Evolutionary conservation across 1,140 invertebrate genomes (phyloP), one percentile per base, ranked within the genome.

Genomic region (Drosophila sucinea): DNA sequence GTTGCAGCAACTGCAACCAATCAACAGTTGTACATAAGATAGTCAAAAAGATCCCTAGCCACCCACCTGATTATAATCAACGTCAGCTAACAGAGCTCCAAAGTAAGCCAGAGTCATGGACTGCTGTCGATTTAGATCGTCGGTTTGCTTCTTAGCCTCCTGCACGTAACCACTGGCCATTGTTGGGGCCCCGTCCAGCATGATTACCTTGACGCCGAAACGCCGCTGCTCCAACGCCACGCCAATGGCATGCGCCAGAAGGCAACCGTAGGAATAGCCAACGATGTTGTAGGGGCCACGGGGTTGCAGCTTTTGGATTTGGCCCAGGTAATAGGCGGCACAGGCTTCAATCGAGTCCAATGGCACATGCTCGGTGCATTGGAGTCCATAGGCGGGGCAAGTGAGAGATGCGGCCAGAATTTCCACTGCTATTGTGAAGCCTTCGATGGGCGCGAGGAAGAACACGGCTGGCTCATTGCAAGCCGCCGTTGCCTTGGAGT

Each of bases 241-340:
- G 1, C 96, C 96, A 95, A 99, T 99, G 93, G 99, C 98, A 91
- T 98, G 97, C 1, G 97, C 98, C 8, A 99, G 95, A 56, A 96
- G 95, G 3, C 96, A 96, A 56, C 98, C 98, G 92, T 97, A 99
- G 0, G 98, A 99, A 92, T 99, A 99, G 4, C 98, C 98, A 38
- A 96, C 94, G 56, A 99, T 92, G 29, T 95, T 94, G 93, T 98
- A 98, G 0, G 98, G 97, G 40, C 97, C 96, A 44, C 93, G 92
- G 0, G 95, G 94, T 92, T 98, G 97, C 4, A 97, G 92, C 27
- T 93, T 93, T 79, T 95, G 95, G 54, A 99, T 95, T 91, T 96
- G 93, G 91, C 95, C 92, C 2, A 98, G 93, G 92, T 99, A 99
- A 92, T 94, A 96, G 51, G 92, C 87, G 4, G 98, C 97, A 60